A percentile compares a stretch with the other conserved stretches of the same genome.
Evolutionary conservation across 1,140 invertebrate genomes (phyloP).

Genomic region (Panulirus ornatus): DNA sequence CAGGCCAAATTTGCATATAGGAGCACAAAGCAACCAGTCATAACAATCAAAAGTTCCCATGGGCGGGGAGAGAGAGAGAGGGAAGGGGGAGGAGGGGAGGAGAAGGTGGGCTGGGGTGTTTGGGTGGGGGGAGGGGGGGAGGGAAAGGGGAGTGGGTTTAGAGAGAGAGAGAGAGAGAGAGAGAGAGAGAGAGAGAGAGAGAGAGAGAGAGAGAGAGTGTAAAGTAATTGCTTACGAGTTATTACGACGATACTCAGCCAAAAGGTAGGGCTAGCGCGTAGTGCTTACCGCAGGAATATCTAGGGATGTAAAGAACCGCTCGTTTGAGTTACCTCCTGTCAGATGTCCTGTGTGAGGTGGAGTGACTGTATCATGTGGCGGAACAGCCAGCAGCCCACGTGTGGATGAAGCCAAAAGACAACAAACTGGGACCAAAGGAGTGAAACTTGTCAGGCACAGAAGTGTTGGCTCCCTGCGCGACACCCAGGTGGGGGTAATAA

Average conservation of each 20-base stretch:
- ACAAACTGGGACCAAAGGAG: neutral
- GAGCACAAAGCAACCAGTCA: conserved; percentile 37
- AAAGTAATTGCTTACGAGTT: no score
- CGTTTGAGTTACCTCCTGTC: no score
- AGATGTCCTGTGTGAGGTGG: no score
- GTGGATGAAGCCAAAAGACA: no score
- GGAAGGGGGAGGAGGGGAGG: neutral
- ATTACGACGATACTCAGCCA: no score
- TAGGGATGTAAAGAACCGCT: no score
- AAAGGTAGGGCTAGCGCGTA: no score
- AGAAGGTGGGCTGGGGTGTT: neutral
- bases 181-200: neutral
- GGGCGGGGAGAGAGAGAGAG: neutral
- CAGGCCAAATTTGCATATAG: conserved; percentile 40
- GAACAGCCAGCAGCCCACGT: no score
- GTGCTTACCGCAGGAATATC: no score
- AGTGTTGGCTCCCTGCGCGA: no score
- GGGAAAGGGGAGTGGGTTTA: neutral
- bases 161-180: neutral
- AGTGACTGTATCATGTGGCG: no score
- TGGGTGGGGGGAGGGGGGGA: neutral
- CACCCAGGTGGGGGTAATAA: no score
- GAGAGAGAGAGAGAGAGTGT: neutral
- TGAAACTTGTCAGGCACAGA: neutral
- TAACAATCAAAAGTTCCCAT: conserved; percentile 49